Evolutionary conservation across 2,888 invertebrate genomes (phyloP).

Genomic region (Erebia epiphron): DNA sequence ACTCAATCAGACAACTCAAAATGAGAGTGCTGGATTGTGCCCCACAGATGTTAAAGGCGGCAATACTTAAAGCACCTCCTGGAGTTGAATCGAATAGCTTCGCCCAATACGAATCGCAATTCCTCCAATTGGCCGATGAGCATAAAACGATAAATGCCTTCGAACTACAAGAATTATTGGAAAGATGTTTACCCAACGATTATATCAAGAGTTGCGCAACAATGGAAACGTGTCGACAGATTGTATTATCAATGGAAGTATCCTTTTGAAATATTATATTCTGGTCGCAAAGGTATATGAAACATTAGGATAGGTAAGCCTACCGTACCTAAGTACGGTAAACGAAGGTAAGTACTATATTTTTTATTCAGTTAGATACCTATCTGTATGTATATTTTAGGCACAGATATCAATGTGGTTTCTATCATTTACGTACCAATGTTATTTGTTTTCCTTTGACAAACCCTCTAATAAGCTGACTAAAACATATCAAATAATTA

Average conservation of each 20-base stretch:
- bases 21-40: slow-evolving; percentile 87
- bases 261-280: slow-evolving; percentile 70
- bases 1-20: slow-evolving; percentile 89
- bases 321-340: no score
- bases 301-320: no score
- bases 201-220: slow-evolving; percentile 97
- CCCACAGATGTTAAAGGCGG: slow-evolving; percentile 87
- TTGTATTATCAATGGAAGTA: slow-evolving; percentile 94
- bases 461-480: neutral
- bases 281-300: no score
- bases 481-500: neutral
- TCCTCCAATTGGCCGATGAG: slow-evolving; percentile 94
- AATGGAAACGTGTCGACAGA: slow-evolving; percentile 95
- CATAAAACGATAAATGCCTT: slow-evolving; percentile 95
- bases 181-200: slow-evolving; percentile 96
- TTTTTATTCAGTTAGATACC: no score
- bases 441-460: no score
- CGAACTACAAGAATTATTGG: slow-evolving; percentile 94
- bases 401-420: no score
- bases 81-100: slow-evolving; percentile 88
- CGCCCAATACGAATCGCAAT: slow-evolving; percentile 94
- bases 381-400: no score
- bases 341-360: no score
- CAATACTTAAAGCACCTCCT: slow-evolving; percentile 89
- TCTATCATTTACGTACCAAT: no score